phyloP scores from a whole-genome alignment of 37 sponge, comb jelly and placozoan genomes.

The Bolinopsis microptera region DNA sequence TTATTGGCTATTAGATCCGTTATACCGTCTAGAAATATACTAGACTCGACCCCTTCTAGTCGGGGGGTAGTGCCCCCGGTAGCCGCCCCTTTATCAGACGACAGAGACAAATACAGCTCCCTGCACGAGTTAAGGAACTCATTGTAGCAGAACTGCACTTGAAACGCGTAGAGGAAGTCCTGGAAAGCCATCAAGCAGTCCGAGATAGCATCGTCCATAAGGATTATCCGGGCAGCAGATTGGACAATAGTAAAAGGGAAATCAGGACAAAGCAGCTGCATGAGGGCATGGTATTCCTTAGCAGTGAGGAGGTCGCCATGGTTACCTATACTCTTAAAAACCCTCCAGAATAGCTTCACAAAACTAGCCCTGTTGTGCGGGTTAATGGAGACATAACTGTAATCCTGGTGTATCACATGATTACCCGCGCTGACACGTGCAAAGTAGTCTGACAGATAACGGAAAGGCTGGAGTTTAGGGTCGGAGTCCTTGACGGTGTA shows the following conservation, averaged over 20 bases:
- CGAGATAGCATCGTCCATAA: slow-evolving; percentile 63
- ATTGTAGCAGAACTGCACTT: slow-evolving; percentile 78
- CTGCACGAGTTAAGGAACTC: slow-evolving; percentile 71
- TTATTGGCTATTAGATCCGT: slow-evolving; percentile 55
- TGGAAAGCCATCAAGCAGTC: slow-evolving; percentile 67
- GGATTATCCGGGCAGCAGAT: slow-evolving; percentile 53
- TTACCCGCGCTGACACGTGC: slow-evolving; percentile 70
- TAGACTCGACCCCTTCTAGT: slow-evolving; percentile 48
- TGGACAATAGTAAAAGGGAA: slow-evolving; percentile 71
- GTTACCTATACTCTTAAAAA: slow-evolving; percentile 69
- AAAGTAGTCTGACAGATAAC: slow-evolving; percentile 77
- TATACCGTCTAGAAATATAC: slow-evolving; percentile 15
- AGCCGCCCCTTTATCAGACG: not conserved
- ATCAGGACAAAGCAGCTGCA: slow-evolving; percentile 75
- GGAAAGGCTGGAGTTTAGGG: slow-evolving; percentile 73
- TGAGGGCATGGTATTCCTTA: slow-evolving; percentile 71
- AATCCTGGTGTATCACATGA: slow-evolving; percentile 78
- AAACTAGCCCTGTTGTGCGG: slow-evolving; percentile 83
- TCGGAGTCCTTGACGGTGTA: slow-evolving; percentile 71
- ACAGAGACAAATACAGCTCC: slow-evolving; percentile 58
- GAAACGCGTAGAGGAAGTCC: slow-evolving; percentile 80
- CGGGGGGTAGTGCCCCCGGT: not conserved
- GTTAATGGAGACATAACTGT: slow-evolving; percentile 73
- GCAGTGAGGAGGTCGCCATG: slow-evolving; percentile 67
- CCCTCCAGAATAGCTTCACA: slow-evolving; percentile 69